Evolutionary conservation across 2,113 vertebrate genomes (phyloP).

Genomic region (Python bivittatus): DNA sequence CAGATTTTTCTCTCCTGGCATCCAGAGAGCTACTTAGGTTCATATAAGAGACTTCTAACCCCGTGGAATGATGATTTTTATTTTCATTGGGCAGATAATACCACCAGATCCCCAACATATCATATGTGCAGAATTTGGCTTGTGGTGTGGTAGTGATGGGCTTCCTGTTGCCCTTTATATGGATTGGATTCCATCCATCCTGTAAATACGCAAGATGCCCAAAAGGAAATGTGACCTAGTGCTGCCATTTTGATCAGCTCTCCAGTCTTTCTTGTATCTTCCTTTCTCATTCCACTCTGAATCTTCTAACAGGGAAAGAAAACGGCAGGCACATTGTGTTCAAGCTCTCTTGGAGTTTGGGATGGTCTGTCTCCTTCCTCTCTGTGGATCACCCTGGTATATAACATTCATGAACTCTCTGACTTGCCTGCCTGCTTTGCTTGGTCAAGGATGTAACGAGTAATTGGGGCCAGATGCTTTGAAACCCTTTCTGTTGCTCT

Average conservation of each 20-base stretch:
- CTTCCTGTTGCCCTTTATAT: not conserved
- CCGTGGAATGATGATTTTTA: not conserved
- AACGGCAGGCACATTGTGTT: slow-evolving; percentile 27
- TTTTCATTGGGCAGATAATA: not conserved
- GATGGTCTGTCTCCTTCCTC: slow-evolving; percentile 77
- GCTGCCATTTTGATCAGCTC: not conserved
- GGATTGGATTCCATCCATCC: not conserved
- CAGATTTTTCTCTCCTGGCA: not conserved
- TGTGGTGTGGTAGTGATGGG: not conserved
- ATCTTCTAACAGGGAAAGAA: slow-evolving; percentile 28
- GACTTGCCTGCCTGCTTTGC: slow-evolving; percentile 77
- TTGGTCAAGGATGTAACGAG: slow-evolving; percentile 82
- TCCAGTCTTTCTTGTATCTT: not conserved
- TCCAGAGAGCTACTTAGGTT: not conserved
- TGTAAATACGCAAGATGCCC: not conserved
- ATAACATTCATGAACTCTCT: slow-evolving; percentile 81
- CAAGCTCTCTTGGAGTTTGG: slow-evolving; percentile 54
- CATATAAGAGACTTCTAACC: not conserved
- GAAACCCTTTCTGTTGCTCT: slow-evolving; percentile 80
- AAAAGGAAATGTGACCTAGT: not conserved
- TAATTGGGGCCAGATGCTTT: slow-evolving; percentile 90
- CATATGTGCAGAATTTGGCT: not conserved
- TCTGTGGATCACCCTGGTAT: slow-evolving; percentile 78
- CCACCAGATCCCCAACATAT: not conserved
- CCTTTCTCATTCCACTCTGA: not conserved